Conservation (phyloP, 2,888 invertebrate genomes). For the Augiades crinisus region DNA sequence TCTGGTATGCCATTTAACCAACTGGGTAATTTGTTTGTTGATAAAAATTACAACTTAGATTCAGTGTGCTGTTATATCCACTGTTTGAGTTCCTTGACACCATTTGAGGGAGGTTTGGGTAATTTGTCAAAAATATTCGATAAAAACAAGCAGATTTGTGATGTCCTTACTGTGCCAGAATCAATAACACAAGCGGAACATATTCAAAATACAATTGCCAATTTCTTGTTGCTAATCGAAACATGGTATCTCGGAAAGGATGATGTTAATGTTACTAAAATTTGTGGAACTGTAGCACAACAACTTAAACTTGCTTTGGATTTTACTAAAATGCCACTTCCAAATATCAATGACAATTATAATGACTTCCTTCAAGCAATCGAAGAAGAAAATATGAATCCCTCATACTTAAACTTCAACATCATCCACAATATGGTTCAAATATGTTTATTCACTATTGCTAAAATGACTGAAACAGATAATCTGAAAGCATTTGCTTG, state of each 20-base stretch:
- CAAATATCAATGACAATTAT: conserved; percentile 77
- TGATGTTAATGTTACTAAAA: conserved; percentile 83
- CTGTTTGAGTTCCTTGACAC: conserved; percentile 87
- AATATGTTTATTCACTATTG: conserved; percentile 90
- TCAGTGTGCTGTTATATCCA: conserved; percentile 95
- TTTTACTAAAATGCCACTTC: conserved; percentile 68
- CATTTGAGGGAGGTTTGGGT: conserved; percentile 95
- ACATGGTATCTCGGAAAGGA: conserved; percentile 84
- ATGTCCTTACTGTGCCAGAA: conserved; percentile 71
- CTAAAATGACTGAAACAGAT: conserved; percentile 86
- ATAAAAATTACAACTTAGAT: conserved; percentile 90
- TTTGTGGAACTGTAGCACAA: conserved; percentile 86
- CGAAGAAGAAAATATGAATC: conserved; percentile 72
- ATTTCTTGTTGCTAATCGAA: conserved; percentile 82
- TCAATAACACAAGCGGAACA: conserved; percentile 69
- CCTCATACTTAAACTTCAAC: conserved; percentile 83
- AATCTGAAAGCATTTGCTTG: conserved; percentile 91
- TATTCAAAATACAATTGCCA: conserved; percentile 68
- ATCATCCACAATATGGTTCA: conserved; percentile 91
- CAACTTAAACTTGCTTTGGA: conserved; percentile 88
- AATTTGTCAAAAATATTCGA: conserved; percentile 90
- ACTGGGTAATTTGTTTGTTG: conserved; percentile 92
- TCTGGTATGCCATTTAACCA: conserved; percentile 97
- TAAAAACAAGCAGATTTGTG: conserved; percentile 84
- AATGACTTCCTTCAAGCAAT: conserved; percentile 74